A percentile compares a stretch with the other conserved stretches of the same genome.
Conservation (phyloP, 2,888 invertebrate genomes). For the Lymantria monacha region DNA sequence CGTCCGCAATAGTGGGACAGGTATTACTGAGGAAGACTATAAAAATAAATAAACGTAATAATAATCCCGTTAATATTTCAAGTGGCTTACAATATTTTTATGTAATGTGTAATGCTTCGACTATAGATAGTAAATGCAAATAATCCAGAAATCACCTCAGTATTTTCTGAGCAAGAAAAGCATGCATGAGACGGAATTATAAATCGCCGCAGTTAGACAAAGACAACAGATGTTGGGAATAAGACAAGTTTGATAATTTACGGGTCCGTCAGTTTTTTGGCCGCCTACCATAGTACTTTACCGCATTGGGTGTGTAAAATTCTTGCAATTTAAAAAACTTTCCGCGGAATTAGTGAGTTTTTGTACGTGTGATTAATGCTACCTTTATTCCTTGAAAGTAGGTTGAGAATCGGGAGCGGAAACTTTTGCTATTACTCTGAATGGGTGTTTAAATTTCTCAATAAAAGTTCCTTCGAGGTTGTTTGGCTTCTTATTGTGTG, state of each 20-base stretch:
- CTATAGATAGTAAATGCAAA: background rate
- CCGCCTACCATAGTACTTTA: conserved; percentile 36
- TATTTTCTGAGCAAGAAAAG: conserved; percentile 29
- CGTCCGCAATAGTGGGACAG: no score
- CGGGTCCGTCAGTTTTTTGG: conserved; percentile 48
- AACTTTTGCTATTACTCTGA: conserved; percentile 66
- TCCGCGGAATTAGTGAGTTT: conserved; percentile 48
- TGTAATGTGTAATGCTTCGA: no score
- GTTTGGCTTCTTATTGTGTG: conserved; percentile 50
- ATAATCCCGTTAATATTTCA: no score
- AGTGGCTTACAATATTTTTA: no score
- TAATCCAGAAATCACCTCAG: background rate
- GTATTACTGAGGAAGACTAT: no score
- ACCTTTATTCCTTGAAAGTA: conserved; percentile 33
- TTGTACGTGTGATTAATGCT: conserved; percentile 51
- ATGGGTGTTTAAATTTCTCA: conserved; percentile 67
- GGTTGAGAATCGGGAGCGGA: conserved; percentile 11
- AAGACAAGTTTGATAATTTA: conserved; percentile 54
- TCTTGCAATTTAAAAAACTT: conserved; percentile 52
- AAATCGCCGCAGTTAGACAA: conserved; percentile 34
- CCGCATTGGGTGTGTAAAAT: conserved; percentile 46
- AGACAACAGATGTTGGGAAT: conserved; percentile 49
- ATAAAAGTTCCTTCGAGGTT: conserved; percentile 54
- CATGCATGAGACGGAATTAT: conserved; percentile 32
- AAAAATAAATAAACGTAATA: no score